Evolutionary conservation across 2,888 invertebrate species (phyloP).

Genomic region (Carcina quercana): DNA sequence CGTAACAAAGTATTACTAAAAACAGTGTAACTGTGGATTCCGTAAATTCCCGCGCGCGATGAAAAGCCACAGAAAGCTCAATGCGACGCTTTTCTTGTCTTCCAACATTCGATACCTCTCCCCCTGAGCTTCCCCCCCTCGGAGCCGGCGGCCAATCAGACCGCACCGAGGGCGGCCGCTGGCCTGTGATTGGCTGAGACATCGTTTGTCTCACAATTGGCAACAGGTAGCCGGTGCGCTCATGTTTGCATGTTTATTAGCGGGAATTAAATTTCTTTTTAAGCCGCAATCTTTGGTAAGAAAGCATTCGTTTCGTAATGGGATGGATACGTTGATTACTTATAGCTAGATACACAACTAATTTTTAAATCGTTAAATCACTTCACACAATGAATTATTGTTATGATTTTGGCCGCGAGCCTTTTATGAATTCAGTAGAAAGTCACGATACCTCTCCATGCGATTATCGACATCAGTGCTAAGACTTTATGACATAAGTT

Average conservation of each 20-base stretch:
- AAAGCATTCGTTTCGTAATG: constrained; percentile 41
- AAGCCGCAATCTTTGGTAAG: constrained; percentile 52
- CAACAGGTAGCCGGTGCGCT: constrained; percentile 72
- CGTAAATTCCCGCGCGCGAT: constrained; percentile 48
- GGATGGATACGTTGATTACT: too few species aligned
- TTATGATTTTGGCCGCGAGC: too few species aligned
- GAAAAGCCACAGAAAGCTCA: constrained; percentile 71
- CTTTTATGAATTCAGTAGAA: too few species aligned
- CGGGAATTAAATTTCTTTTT: constrained; percentile 68
- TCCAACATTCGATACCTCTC: constrained; percentile 44
- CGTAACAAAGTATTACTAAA: constrained; percentile 19
- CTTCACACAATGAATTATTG: too few species aligned
- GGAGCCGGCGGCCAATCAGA: constrained; percentile 47
- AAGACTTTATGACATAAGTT: too few species aligned
- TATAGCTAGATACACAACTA: too few species aligned
- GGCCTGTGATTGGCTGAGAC: constrained; percentile 51
- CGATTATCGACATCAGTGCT: too few species aligned
- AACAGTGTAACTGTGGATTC: constrained; percentile 12
- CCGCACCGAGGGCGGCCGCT: constrained; percentile 62
- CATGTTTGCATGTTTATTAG: constrained; percentile 73
- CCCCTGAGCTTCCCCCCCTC: constrained; percentile 40
- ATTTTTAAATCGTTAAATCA: too few species aligned
- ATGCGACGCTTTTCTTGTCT: constrained; percentile 69
- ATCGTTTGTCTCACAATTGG: constrained; percentile 60
- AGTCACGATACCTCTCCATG: too few species aligned